phyloP scores from a whole-genome alignment of 2,113 vertebrate species.

The Pagrus major region DNA sequence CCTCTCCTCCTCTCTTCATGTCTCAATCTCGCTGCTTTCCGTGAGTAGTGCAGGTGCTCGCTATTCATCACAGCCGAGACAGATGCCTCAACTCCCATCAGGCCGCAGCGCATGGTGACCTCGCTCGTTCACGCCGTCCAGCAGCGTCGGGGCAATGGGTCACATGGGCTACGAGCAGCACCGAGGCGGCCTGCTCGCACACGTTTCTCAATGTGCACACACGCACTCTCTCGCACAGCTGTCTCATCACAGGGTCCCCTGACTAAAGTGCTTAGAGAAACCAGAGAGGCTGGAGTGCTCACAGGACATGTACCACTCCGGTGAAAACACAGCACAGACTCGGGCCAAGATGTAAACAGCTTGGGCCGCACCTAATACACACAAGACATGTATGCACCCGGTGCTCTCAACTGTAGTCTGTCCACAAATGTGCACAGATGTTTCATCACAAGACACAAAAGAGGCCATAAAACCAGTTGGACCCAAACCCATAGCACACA shows the following conservation, averaged over 20 bases:
- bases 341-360: slow-evolving; percentile 71
- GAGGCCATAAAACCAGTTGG: slow-evolving; percentile 77
- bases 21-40: slow-evolving; percentile 63
- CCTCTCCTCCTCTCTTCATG: slow-evolving; percentile 55
- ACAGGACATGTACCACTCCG: slow-evolving; percentile 57
- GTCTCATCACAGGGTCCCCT: slow-evolving; percentile 63
- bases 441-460: slow-evolving; percentile 78
- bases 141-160: slow-evolving; percentile 61
- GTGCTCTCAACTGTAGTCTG: slow-evolving; percentile 64
- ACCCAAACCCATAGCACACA: slow-evolving; percentile 75
- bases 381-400: slow-evolving; percentile 65
- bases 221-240: slow-evolving; percentile 59
- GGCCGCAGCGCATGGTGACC: slow-evolving; percentile 67
- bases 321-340: slow-evolving; percentile 61
- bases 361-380: slow-evolving; percentile 67
- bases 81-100: slow-evolving; percentile 84
- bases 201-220: slow-evolving; percentile 27
- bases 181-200: slow-evolving; percentile 28
- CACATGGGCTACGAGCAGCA: slow-evolving; percentile 47
- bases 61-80: slow-evolving; percentile 82
- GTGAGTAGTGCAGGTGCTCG: slow-evolving; percentile 82
- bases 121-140: slow-evolving; percentile 67
- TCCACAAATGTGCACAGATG: slow-evolving; percentile 78
- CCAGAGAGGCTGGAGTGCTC: slow-evolving; percentile 47
- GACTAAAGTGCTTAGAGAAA: slow-evolving; percentile 62